These are phyloP conservation scores for Herminia tarsipennalis DNA, from an alignment of 2,888 invertebrate species.

Conservation along the genomic window DNA sequence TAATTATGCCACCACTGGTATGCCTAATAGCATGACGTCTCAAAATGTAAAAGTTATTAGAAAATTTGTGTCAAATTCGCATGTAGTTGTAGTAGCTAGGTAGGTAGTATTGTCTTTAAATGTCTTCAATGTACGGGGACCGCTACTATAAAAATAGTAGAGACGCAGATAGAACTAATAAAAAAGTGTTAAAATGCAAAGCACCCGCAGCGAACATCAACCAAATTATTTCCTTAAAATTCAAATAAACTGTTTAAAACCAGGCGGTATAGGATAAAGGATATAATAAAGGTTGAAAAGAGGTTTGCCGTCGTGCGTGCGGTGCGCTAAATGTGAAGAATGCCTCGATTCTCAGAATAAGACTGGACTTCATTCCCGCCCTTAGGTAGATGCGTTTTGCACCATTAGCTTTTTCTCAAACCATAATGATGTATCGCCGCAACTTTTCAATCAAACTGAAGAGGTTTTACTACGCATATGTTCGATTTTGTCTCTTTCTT, in stretches of 20 bases:
- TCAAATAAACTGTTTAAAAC: conserved; percentile 58
- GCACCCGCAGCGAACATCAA: conserved; percentile 38
- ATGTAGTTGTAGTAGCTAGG: too few species aligned
- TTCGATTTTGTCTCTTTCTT: too few species aligned
- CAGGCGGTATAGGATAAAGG: conserved; percentile 40
- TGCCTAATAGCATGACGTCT: too few species aligned
- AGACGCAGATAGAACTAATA: too few species aligned
- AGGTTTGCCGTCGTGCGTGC: conserved; percentile 41
- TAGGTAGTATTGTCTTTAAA: too few species aligned
- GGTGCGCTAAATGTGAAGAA: conserved; percentile 57
- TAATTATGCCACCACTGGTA: too few species aligned
- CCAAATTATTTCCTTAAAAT: conserved; percentile 55
- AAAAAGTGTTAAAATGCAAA: conserved; percentile 28
- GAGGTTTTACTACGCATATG: conserved; percentile 6
- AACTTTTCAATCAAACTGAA: conserved; percentile 24
- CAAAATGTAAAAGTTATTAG: too few species aligned
- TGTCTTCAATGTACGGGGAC: too few species aligned
- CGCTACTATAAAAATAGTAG: too few species aligned
- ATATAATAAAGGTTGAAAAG: conserved; percentile 3
- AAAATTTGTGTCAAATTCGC: too few species aligned
- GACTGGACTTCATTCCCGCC: conserved; percentile 53
- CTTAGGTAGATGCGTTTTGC: conserved; percentile 51
- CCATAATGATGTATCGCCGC: conserved; percentile 41
- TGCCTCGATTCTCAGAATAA: conserved; percentile 64
- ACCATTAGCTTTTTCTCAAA: conserved; percentile 56